Evolutionary conservation across 2,888 invertebrate genomes (phyloP).

Genomic region (Vandiemenella viatica): DNA sequence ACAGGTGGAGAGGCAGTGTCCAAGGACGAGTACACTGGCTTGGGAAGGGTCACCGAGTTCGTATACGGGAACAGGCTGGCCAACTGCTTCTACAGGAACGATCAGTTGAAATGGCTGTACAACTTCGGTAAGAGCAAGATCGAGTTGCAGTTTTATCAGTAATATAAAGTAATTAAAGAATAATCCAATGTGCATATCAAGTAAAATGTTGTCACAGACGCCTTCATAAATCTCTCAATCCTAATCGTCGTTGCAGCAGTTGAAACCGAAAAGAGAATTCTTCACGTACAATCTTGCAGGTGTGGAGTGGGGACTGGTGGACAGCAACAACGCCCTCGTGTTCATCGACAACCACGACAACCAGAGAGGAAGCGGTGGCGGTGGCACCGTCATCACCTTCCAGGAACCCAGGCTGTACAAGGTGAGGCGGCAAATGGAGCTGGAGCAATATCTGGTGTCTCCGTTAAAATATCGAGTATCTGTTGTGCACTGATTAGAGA

Average conservation of each 20-base stretch:
- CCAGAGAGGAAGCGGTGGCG: too few species aligned
- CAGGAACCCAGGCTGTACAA: slow-evolving; percentile 27
- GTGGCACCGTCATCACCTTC: slow-evolving; percentile 26
- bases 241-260: too few species aligned
- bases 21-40: slow-evolving; percentile 20
- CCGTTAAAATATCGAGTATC: too few species aligned
- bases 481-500: too few species aligned
- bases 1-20: slow-evolving; percentile 2
- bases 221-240: too few species aligned
- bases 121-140: slow-evolving; percentile 38
- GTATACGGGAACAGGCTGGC: slow-evolving; percentile 38
- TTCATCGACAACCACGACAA: slow-evolving; percentile 41
- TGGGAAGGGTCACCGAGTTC: slow-evolving; percentile 67
- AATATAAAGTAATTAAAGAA: too few species aligned
- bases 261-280: too few species aligned
- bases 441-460: too few species aligned
- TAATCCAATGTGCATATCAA: too few species aligned
- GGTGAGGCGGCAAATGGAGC: too few species aligned
- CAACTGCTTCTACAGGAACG: slow-evolving; percentile 38
- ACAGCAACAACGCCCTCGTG: slow-evolving; percentile 26
- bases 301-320: slow-evolving; percentile 22
- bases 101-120: slow-evolving; percentile 44
- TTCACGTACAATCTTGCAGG: slow-evolving; percentile 19
- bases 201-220: too few species aligned
- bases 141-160: too few species aligned